phyloP scores from a whole-genome alignment of 2,888 invertebrate genomes.

The Drosophila emarginata region DNA sequence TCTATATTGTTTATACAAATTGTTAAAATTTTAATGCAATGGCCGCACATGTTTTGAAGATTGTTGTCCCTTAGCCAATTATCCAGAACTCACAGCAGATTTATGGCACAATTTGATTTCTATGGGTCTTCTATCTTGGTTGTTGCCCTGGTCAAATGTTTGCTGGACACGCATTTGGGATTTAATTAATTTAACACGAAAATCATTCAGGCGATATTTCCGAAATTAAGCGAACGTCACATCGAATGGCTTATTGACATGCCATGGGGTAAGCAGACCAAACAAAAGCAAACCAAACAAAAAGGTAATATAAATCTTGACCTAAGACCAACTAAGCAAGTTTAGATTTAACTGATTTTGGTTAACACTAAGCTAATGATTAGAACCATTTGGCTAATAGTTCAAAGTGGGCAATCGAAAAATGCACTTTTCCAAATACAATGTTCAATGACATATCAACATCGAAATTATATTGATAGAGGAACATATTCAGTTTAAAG shows the following conservation, averaged over 20 bases:
- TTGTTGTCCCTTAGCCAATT: constrained; percentile 47
- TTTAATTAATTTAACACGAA: constrained; percentile 76
- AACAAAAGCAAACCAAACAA: constrained; percentile 12
- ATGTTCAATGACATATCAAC: too few relatives aligned
- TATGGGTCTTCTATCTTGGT: constrained; percentile 44
- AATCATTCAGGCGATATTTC: constrained; percentile 72
- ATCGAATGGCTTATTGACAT: constrained; percentile 69
- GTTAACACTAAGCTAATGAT: background rate
- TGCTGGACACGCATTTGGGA: constrained; percentile 61
- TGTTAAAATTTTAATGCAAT: background rate
- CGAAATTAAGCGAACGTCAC: constrained; percentile 57
- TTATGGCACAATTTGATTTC: constrained; percentile 66
- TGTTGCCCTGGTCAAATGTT: constrained; percentile 56
- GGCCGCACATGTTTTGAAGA: background rate
- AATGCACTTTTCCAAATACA: background rate
- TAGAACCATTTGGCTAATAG: background rate
- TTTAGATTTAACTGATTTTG: background rate
- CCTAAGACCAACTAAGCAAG: background rate
- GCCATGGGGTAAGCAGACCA: constrained; percentile 38
- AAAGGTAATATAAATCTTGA: constrained; percentile 16
- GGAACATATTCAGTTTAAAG: background rate
- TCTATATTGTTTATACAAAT: background rate
- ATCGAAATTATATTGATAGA: too few relatives aligned
- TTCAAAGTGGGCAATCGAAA: too few relatives aligned
- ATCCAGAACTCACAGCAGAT: constrained; percentile 44